These are phyloP conservation scores for Poeciliopsis presidionis DNA, from an alignment of 2,797 vertebrate genomes.

Conservation along the genomic window DNA sequence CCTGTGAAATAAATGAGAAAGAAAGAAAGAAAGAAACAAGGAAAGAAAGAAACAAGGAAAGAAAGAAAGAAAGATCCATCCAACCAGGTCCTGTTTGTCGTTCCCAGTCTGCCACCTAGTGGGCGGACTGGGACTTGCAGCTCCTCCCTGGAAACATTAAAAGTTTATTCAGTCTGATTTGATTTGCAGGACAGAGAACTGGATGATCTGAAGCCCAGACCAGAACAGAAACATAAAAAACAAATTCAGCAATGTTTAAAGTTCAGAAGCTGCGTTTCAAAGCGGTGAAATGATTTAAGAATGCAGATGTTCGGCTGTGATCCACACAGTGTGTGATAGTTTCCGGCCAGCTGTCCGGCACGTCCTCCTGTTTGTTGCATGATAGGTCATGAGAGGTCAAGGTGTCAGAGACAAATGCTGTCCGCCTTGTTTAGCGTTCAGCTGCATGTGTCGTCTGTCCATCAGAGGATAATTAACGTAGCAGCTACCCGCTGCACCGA, in stretches of 20 bases:
- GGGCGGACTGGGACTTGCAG: slow-evolving; percentile 29
- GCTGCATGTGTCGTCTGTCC: slow-evolving; percentile 89
- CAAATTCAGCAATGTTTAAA: not conserved
- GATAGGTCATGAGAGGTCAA: slow-evolving; percentile 75
- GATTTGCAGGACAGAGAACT: not conserved
- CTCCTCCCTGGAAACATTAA: not conserved
- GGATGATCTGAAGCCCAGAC: not conserved
- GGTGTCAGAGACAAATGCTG: slow-evolving; percentile 74
- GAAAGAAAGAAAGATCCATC: not conserved
- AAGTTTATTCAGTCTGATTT: not conserved
- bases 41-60: not conserved
- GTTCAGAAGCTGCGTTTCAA: not conserved
- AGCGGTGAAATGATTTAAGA: not conserved
- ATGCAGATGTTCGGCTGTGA: not conserved
- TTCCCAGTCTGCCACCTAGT: slow-evolving; percentile 40
- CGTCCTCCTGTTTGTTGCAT: slow-evolving; percentile 65
- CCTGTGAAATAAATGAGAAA: not conserved
- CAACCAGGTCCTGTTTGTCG: too few relatives aligned
- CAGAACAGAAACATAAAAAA: not conserved
- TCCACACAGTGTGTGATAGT: not conserved
- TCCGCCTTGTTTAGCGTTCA: slow-evolving; percentile 82
- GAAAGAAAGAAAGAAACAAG: not conserved
- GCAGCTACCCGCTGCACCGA: slow-evolving; percentile 84
- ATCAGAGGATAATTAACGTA: slow-evolving; percentile 95
- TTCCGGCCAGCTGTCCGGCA: slow-evolving; percentile 34